These are phyloP conservation scores for Orthosia gracilis DNA, from an alignment of 2,888 invertebrate species.

Conservation along the genomic window DNA sequence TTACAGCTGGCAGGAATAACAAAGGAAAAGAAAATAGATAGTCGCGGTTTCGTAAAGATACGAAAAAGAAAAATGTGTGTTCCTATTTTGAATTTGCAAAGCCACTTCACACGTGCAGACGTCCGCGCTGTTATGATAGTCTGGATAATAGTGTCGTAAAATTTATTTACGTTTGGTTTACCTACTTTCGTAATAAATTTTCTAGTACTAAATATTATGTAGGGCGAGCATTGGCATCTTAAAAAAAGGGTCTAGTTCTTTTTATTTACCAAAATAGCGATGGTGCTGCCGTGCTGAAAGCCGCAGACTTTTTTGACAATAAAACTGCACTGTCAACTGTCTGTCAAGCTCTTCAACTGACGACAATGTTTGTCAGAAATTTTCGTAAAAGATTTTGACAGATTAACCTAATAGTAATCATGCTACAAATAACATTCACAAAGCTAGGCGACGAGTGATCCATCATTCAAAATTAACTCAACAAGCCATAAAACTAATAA, in stretches of 20 bases:
- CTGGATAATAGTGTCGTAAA: constrained; percentile 21
- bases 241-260: neutral
- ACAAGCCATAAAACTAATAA: constrained; percentile 20
- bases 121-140: constrained; percentile 15
- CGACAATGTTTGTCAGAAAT: neutral
- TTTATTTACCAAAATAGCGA: neutral
- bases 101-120: constrained; percentile 32
- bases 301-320: too few species aligned
- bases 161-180: constrained; percentile 12
- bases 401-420: neutral
- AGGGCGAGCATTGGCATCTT: neutral
- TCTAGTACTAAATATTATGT: constrained; percentile 3
- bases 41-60: neutral
- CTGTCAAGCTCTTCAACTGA: neutral
- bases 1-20: constrained; percentile 35
- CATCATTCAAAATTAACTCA: constrained; percentile 12
- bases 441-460: constrained; percentile 6
- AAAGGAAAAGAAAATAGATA: constrained; percentile 33
- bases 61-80: neutral
- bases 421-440: neutral
- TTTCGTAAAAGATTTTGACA: too few species aligned
- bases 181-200: neutral
- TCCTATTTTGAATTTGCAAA: constrained; percentile 11
- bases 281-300: neutral
- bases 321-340: neutral